Conservation (phyloP, 2,888 invertebrate genomes). For the Phasia obesa region DNA sequence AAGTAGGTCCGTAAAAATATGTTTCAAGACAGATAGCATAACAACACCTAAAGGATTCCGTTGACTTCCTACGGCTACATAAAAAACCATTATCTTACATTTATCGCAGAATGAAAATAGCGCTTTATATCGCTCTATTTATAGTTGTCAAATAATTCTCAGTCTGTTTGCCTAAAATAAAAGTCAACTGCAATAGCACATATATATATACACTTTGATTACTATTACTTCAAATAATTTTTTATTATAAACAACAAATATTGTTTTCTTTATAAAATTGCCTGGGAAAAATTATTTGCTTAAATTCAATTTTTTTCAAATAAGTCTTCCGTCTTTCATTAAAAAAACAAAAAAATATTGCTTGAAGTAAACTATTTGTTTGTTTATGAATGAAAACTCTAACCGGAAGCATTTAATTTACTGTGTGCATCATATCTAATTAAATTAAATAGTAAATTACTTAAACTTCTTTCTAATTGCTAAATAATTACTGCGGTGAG, state of each 20-base stretch:
- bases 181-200: no score
- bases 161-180: no score
- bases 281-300: constrained; percentile 6
- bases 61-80: no score
- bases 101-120: no score
- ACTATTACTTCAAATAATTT: no score
- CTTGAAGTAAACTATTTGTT: neutral
- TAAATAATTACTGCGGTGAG: constrained; percentile 6
- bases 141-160: no score
- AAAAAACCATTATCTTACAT: no score
- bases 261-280: constrained; percentile 10
- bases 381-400: neutral
- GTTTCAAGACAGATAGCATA: no score
- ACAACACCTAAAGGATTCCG: no score
- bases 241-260: neutral
- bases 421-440: constrained; percentile 39
- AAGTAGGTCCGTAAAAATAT: no score
- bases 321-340: constrained; percentile 9
- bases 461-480: constrained; percentile 23
- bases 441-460: constrained; percentile 37
- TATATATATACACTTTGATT: no score
- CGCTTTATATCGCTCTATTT: no score
- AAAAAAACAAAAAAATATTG: neutral
- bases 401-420: constrained; percentile 43
- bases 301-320: neutral